These are phyloP conservation scores for Cacoxenus indagator DNA, from an alignment of 2,888 invertebrate species.

Conservation along the genomic window DNA sequence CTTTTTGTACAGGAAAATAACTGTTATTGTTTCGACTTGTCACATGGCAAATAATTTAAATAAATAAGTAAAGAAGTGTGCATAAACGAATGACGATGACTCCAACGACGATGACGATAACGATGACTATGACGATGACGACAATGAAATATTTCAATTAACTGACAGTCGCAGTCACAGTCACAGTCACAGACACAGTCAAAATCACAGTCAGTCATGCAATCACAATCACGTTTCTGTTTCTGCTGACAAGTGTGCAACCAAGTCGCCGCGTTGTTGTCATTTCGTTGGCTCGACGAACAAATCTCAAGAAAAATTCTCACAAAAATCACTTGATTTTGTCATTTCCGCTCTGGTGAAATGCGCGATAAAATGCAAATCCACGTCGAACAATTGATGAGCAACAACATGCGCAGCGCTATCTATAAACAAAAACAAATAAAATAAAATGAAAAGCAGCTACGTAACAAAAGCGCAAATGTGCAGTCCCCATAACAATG, in stretches of 20 bases:
- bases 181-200: background rate
- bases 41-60: constrained; percentile 4
- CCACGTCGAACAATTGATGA: constrained; percentile 45
- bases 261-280: constrained; percentile 28
- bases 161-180: constrained; percentile 46
- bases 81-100: constrained; percentile 18
- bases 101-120: constrained; percentile 37
- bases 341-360: constrained; percentile 52
- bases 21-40: constrained; percentile 44
- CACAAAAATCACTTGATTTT: constrained; percentile 41
- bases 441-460: constrained; percentile 35
- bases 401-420: constrained; percentile 12
- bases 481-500: background rate
- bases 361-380: constrained; percentile 65
- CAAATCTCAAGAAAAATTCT: constrained; percentile 19
- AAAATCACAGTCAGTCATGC: background rate
- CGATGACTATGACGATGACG: constrained; percentile 30
- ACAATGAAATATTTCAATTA: constrained; percentile 60
- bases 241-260: constrained; percentile 35
- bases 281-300: constrained; percentile 20
- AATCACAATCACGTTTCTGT: constrained; percentile 35
- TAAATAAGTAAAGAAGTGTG: constrained; percentile 12
- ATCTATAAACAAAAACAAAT: constrained; percentile 30
- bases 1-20: constrained; percentile 37
- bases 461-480: constrained; percentile 5